Evolutionary conservation across 2,797 vertebrate genomes (phyloP), one percentile per base, ranked within the genome.

Genomic region (Iguana delicatissima): DNA sequence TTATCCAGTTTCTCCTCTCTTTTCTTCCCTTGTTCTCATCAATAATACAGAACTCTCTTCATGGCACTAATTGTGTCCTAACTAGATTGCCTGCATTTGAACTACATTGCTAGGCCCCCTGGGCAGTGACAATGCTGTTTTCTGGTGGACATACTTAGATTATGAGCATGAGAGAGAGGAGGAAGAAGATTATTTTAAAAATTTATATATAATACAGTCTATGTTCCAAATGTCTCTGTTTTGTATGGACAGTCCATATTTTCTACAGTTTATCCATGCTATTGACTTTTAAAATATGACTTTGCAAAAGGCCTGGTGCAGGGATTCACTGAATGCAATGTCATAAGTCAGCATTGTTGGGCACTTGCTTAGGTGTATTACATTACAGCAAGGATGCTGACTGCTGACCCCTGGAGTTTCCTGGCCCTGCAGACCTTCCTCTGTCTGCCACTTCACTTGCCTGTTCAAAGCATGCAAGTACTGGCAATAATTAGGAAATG

Each of bases 61-160:
- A 64, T 67, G 57, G 5, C 77, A 89, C 46, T 32, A n/a, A 76
- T 92, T 85, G 62, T 32, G 1, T 89, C 76, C 82, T 35, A 90
- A 64, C 10, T 91, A 29, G 9, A 84, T 80, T 88, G 14, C 24
- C 29, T 93, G 14, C 80, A 59, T 72, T 72, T 91, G 73, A 87
- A 83, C 35, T 77, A 91, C 38, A 89, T 90, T 93, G 26, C 92
- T 92, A 79, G 52, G 38, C 24, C 52, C 32, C 79, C 88, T 79
- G 55, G 64, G 38, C 80, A 84, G 73, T 50, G 29, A 24, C 35
- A 57, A 79, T 0, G n/a, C 55, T 73, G 52, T 89, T 26, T 79
- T 79, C 69, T 29, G 20, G 79, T 80, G 22, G 32, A 83, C 46
- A 77, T 67, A 32, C 67, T 74, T 81, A 38, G 38, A 74, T 86